phyloP scores from a whole-genome alignment of 2,113 vertebrate species.

The Pedetes capensis region DNA sequence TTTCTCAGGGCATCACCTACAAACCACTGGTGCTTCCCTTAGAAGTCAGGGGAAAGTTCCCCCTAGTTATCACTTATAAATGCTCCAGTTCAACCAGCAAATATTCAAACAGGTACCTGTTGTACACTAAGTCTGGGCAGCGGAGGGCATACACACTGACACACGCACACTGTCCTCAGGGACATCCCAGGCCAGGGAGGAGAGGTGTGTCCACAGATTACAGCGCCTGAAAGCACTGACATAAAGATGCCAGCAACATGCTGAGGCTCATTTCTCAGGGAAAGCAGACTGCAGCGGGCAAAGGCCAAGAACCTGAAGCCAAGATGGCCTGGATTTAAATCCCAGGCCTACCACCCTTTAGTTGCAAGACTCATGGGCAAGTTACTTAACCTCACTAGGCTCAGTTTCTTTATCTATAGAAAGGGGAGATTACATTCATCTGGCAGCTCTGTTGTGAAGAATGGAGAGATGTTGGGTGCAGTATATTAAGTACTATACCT shows the following conservation, averaged over 20 bases:
- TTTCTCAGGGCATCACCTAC: background rate
- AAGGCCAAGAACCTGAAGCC: background rate
- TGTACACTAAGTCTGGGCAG: background rate
- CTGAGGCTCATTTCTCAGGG: background rate
- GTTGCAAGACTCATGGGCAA: background rate
- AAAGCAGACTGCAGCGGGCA: background rate
- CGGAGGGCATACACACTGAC: background rate
- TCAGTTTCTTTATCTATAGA: constrained; percentile 36
- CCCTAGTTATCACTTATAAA: background rate
- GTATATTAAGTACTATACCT: background rate
- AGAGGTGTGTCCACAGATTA: background rate
- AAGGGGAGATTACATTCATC: background rate
- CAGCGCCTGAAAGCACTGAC: background rate
- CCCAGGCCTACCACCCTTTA: background rate
- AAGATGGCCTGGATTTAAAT: constrained; percentile 15
- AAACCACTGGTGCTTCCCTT: background rate
- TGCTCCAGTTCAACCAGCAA: background rate
- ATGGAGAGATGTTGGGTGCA: background rate
- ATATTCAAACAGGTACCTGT: background rate
- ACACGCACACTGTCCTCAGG: background rate
- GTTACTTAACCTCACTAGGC: background rate
- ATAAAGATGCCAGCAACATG: background rate
- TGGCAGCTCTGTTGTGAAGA: background rate
- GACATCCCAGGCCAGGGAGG: background rate
- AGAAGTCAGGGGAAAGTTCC: background rate